These are phyloP conservation scores for Actenoides hombroni DNA, from an alignment of 2,113 vertebrate genomes.

Conservation along the genomic window DNA sequence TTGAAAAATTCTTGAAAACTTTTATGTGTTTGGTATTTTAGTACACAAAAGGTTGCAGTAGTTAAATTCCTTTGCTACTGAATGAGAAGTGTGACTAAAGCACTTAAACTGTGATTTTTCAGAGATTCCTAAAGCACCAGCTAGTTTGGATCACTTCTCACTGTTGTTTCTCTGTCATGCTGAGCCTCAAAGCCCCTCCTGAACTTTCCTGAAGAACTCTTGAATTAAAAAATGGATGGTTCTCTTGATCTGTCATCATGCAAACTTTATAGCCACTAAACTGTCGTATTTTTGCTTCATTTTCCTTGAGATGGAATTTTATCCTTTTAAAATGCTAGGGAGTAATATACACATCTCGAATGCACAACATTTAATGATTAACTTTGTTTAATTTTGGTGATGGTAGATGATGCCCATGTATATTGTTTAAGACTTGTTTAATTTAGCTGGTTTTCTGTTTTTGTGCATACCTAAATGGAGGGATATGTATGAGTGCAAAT, in stretches of 20 bases:
- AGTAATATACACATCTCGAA: neutral
- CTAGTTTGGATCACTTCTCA: neutral
- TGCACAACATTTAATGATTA: neutral
- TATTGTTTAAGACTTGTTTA: neutral
- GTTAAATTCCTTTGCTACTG: neutral
- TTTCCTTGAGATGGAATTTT: neutral
- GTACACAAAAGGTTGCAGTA: neutral
- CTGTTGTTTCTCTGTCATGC: neutral
- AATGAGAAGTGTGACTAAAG: neutral
- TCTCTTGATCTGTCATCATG: neutral
- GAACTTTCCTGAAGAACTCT: neutral
- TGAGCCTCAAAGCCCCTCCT: neutral
- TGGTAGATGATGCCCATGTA: neutral
- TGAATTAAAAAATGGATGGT: neutral
- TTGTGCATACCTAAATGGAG: neutral
- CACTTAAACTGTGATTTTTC: neutral
- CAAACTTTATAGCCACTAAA: neutral
- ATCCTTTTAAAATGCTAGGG: neutral
- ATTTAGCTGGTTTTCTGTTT: neutral
- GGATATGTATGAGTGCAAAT: neutral
- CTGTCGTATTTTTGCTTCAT: neutral
- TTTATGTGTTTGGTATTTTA: neutral
- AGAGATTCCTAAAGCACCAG: neutral
- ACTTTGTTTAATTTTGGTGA: neutral
- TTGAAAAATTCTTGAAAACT: neutral